phyloP scores from a whole-genome alignment of 30 jellyfish, hydroid and myxozoan species.

The Chrysaora quinquecirrha region DNA sequence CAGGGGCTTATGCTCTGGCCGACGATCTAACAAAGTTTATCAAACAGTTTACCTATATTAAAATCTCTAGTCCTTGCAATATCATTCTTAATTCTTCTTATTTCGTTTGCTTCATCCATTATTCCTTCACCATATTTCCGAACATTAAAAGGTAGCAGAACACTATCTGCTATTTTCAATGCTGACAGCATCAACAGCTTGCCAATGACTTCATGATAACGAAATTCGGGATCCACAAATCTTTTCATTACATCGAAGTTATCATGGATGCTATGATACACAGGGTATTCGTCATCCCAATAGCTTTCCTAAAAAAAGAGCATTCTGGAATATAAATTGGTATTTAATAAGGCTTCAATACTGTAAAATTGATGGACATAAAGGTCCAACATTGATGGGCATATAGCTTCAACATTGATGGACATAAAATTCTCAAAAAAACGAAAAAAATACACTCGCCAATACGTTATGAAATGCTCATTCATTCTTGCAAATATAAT shows the following conservation, averaged over 20 bases:
- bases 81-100: not conserved
- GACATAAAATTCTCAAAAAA: no score
- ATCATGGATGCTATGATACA: slow-evolving; percentile 77
- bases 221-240: slow-evolving; percentile 81
- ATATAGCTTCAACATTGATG: no score
- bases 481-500: no score
- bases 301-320: not conserved
- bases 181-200: slow-evolving; percentile 60
- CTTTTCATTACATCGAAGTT: slow-evolving; percentile 67
- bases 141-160: slow-evolving; percentile 65
- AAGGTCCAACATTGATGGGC: no score
- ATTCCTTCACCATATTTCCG: slow-evolving; percentile 49
- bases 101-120: slow-evolving; percentile 13
- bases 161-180: slow-evolving; percentile 59
- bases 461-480: no score
- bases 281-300: slow-evolving; percentile 69
- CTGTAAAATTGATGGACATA: no score
- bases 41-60: not conserved
- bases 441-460: no score
- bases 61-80: not conserved
- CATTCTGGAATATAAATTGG: no score
- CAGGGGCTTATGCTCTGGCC: no score
- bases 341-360: no score
- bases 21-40: no score
- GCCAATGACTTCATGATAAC: slow-evolving; percentile 68